Evolutionary conservation across 2,113 vertebrate species (phyloP), one percentile per base, ranked within the genome.

Genomic region (Caranx melampygus): DNA sequence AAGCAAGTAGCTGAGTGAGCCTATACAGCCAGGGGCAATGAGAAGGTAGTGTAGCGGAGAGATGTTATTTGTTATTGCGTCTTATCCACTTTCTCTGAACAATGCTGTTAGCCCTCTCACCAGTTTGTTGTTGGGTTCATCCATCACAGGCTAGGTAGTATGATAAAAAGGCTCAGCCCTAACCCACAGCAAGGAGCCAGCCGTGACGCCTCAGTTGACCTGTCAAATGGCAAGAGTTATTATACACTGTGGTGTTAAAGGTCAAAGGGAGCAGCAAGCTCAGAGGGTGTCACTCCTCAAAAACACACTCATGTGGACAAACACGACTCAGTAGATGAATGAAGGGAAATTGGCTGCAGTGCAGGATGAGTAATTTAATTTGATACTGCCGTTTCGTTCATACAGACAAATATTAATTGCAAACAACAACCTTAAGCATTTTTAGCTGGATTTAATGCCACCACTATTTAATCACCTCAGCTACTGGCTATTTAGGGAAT

Each of bases 211-310:
- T 98, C 96, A 97, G 93, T 97, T 97, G 97, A 96, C 96, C 94
- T 96, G 98, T 97, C 97, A 96, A 91, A 95, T 96, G 95, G 93
- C 92, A 96, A 96, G 97, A 98, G 93, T 97, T 97, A 98, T 98
- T 96, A 94, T 88, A 92, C 60, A 82, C 94, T 80, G 91, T 84
- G 88, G 90, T 89, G 92, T 94, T 90, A 94, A 91, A 93, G 92
- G 93, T 93, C 87, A 91, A 62, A 85, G 83, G 85, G 84, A 88
- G 86, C 86, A 83, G 88, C 89, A 87, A 77, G 85, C 90, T 79
- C 78, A 83, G 85, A 89, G 91, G 87, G 83, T 90, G 92, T 92
- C 89, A 79, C 84, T 83, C 79, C 72, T 74, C 69, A 66, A 78
- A 86, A 62, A 88, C 79, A 86, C 84, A 85, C 72, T 81, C 68